Percentiles rank a stretch among this genome's conserved stretches.
Conservation (phyloP, 1,140 invertebrate genomes). For the Papilio machaon region DNA sequence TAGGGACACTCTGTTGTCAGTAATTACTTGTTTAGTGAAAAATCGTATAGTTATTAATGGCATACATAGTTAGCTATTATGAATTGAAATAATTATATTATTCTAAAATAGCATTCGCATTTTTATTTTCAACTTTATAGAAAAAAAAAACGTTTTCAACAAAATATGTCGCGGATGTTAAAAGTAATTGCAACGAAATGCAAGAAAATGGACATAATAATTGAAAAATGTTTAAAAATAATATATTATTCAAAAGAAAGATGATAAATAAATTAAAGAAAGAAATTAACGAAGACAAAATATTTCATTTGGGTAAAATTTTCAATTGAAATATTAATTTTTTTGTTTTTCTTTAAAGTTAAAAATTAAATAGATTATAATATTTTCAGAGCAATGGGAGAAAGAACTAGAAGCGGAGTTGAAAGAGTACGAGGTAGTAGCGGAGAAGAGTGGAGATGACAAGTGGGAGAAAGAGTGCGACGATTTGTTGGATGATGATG, state of each 20-base stretch:
- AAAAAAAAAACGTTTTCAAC: neutral
- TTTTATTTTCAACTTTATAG: slow-evolving; percentile 63
- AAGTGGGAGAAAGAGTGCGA: slow-evolving; percentile 81
- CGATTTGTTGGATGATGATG: slow-evolving; percentile 74
- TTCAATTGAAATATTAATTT: slow-evolving; percentile 25
- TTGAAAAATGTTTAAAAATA: neutral
- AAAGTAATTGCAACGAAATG: neutral
- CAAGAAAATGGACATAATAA: neutral
- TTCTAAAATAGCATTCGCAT: slow-evolving; percentile 79
- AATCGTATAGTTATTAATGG: slow-evolving; percentile 75
- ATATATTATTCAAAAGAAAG: neutral
- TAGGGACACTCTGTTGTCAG: slow-evolving; percentile 63
- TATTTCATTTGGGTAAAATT: slow-evolving; percentile 44
- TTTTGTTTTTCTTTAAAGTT: neutral
- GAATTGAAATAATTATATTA: slow-evolving; percentile 82
- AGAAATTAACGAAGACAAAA: slow-evolving; percentile 46
- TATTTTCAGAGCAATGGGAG: slow-evolving; percentile 93
- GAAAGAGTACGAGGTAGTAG: slow-evolving; percentile 95
- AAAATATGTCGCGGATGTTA: neutral
- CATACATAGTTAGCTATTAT: slow-evolving; percentile 82
- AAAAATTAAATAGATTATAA: neutral
- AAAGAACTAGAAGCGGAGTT: slow-evolving; percentile 95
- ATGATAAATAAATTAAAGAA: slow-evolving; percentile 27
- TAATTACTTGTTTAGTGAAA: slow-evolving; percentile 72
- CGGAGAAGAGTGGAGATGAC: slow-evolving; percentile 79